Percentiles rank a stretch among this genome's conserved stretches.
phyloP scores from a whole-genome alignment of 2,113 vertebrate genomes.

The Actinemys pallida region DNA sequence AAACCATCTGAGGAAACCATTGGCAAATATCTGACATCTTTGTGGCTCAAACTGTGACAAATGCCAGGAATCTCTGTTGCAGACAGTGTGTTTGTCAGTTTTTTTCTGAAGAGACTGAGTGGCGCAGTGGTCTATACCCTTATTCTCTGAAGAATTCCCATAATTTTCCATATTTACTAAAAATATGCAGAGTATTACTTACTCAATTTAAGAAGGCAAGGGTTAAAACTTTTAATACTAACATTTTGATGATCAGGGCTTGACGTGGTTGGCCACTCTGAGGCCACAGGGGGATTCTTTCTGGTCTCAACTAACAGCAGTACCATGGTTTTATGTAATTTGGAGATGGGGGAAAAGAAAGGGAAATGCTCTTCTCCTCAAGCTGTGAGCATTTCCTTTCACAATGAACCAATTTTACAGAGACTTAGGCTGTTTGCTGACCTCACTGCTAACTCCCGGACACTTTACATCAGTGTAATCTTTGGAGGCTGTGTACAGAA shows the following conservation, averaged over 20 bases:
- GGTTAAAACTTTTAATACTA: slow-evolving; percentile 68
- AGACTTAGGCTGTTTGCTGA: slow-evolving; percentile 35
- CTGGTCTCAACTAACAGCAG: slow-evolving; percentile 68
- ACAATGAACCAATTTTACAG: slow-evolving; percentile 32
- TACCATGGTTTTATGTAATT: slow-evolving; percentile 62
- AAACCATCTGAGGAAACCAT: slow-evolving; percentile 67
- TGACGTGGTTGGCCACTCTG: slow-evolving; percentile 66
- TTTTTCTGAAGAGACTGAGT: slow-evolving; percentile 59
- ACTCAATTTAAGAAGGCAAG: slow-evolving; percentile 39
- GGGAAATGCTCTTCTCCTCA: slow-evolving; percentile 64
- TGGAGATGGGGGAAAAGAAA: background rate
- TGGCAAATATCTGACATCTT: slow-evolving; percentile 62
- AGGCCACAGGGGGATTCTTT: slow-evolving; percentile 68
- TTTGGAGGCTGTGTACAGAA: background rate
- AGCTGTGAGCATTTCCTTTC: slow-evolving; percentile 63
- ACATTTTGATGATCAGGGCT: slow-evolving; percentile 26
- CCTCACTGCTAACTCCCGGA: slow-evolving; percentile 5
- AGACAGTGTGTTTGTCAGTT: slow-evolving; percentile 48
- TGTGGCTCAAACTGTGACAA: slow-evolving; percentile 62
- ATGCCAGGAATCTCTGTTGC: slow-evolving; percentile 58
- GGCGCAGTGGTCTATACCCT: slow-evolving; percentile 41
- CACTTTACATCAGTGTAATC: background rate
- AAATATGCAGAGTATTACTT: slow-evolving; percentile 16
- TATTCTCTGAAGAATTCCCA: slow-evolving; percentile 58
- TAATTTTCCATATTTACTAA: slow-evolving; percentile 38